phyloP scores from a whole-genome alignment of 53 echinoderm and acorn worm genomes.

The Apostichopus leukothele region DNA sequence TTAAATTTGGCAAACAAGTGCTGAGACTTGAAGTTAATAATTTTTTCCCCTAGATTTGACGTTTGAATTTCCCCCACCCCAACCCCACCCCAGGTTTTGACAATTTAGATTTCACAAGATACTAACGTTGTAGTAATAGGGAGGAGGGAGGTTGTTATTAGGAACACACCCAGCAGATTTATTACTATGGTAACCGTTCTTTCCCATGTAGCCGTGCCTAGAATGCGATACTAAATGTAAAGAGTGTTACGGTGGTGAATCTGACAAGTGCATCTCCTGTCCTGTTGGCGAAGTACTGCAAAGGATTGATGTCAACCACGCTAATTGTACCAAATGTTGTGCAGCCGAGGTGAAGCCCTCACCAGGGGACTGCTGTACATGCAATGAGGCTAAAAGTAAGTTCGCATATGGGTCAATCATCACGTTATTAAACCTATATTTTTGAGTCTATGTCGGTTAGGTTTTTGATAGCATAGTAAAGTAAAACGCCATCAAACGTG shows the following conservation, averaged over 20 bases:
- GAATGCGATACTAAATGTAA: slow-evolving; percentile 56
- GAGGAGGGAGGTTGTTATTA: too few relatives aligned
- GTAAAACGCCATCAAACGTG: neutral
- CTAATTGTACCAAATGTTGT: slow-evolving; percentile 73
- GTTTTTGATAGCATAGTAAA: neutral
- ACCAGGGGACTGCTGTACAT: slow-evolving; percentile 59
- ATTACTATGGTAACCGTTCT: too few relatives aligned
- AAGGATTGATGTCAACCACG: slow-evolving; percentile 53
- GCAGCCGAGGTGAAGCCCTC: slow-evolving; percentile 24
- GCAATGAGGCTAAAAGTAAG: slow-evolving; percentile 51
- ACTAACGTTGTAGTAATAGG: too few relatives aligned
- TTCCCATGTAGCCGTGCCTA: slow-evolving; percentile 48
- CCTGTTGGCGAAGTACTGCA: slow-evolving; percentile 37
- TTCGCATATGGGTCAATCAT: neutral
- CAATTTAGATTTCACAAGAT: too few relatives aligned
- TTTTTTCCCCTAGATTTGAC: too few relatives aligned
- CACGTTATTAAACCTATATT: neutral
- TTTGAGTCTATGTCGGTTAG: neutral
- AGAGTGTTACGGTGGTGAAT: slow-evolving; percentile 67
- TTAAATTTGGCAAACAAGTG: too few relatives aligned
- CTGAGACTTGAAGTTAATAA: too few relatives aligned
- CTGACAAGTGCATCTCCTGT: slow-evolving; percentile 72
- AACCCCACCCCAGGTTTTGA: too few relatives aligned
- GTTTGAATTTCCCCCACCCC: too few relatives aligned
- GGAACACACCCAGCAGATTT: too few relatives aligned